Evolutionary conservation across 1,140 invertebrate species (phyloP), one percentile per base, ranked within the genome.

Genomic region (Drosophila hydei): DNA sequence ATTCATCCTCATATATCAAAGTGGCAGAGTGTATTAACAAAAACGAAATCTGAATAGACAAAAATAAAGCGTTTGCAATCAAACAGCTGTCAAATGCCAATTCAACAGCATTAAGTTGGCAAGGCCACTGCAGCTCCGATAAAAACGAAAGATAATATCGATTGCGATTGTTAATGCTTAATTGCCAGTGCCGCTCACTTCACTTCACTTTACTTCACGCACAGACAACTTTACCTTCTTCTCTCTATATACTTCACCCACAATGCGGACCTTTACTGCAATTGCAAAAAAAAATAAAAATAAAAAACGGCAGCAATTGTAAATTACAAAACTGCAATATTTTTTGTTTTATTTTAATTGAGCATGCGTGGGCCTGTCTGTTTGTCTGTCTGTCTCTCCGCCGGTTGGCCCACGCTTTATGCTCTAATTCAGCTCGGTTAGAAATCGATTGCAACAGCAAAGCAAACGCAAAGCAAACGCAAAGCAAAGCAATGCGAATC

Each of bases 381-480:
- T 16, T 8, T 16, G 45, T 16, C 12, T 21, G 30, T 36, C 43
- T 6, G 45, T 67, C 56, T 51, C 25, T 62, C 38, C 42, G 48
- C 73, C 64, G 67, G 70, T 87, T 80, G 63, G 80, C 80, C 74
- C 77, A 85, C 80, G 80, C 80, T 85, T 85, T 87, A 87, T 87
- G 80, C 80, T 85, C 80, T 77, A 87, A 87, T 85, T 85, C 80
- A 81, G 81, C 69, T 76, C 64, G 81, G 77, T 77, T 87, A 85
- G 81, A 87, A 85, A 85, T 85, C 80, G 81, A 85, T 85, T 85
- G 81, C 70, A 71, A 55, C 70, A 81, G 72, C 56, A 81, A 59
- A 54, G 47, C 16, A 50, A 73, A 67, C 14, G 38, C 47, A 60
- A 56, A 48, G 42, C 42, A 56, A 45, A 55, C 21, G 21, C 38